Base-by-base conservation (phyloP, 2,888 invertebrate species). In the Eutolmus rufibarbis region DNA sequence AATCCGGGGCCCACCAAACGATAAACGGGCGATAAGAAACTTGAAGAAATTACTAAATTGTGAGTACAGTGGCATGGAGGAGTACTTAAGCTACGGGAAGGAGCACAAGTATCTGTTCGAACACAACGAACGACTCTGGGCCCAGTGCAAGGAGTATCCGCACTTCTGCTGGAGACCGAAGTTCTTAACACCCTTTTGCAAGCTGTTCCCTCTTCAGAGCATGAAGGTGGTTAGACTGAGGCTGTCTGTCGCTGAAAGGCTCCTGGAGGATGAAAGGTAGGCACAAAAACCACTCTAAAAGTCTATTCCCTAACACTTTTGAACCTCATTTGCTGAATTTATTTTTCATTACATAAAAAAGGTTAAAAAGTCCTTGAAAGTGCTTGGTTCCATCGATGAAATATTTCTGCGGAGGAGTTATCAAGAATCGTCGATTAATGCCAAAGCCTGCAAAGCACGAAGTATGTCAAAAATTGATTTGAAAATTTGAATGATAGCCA, bases 221-320 rank as follows among this genome's bases (percentile, higher is more conserved):
- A 96, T 97, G 96, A 98, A 97, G 92, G 94, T 96, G 89, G 97
- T 97, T 34, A 94, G 97, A 88, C 92, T 97, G 90, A 94, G 97
- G 89, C 94, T 97, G 90, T 94, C 94, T 88, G 94, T 96, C 16
- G 95, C 96, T 78, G 95, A 96, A 90, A 94, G 95, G 89, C 93
- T 97, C 85, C 93, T 97, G 87, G 93, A 95, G 89, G 96, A 96
- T 91, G 93, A 95, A 92, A 94, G 94, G 96, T 96, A 93, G 94
- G 95, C 94, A 89, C 16, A 46, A 46, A 8, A 66, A 8, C 66
- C 23, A n/a, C 51, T 51, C 16, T 3, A 51, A 16, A n/a, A 16
- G 0, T 51, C n/a, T 51, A n/a, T 51, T 51, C 7, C 19, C 51
- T n/a, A 51, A n/a, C 2, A 1, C 40, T 46, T 31, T 28, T 74